phyloP scores from a whole-genome alignment of 2,797 vertebrate genomes.

The Momotus momota region DNA sequence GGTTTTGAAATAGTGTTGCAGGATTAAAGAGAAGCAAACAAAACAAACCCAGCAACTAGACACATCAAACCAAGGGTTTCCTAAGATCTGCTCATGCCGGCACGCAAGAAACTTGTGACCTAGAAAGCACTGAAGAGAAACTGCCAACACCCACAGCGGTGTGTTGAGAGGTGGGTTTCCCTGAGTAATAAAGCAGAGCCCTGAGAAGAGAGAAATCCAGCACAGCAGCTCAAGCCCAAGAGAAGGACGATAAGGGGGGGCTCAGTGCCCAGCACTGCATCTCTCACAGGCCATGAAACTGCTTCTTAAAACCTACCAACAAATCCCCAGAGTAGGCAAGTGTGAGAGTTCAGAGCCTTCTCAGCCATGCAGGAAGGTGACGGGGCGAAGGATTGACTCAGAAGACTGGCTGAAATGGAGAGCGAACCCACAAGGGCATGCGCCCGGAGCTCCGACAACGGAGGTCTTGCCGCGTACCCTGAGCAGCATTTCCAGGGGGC shows the following conservation, averaged over 20 bases:
- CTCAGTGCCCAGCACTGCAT: background rate
- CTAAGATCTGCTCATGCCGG: background rate
- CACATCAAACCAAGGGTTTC: slow-evolving; percentile 53
- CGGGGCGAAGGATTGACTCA: rapidly evolving
- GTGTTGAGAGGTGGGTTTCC: background rate
- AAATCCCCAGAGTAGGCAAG: background rate
- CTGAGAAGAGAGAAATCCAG: background rate
- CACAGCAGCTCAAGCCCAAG: background rate
- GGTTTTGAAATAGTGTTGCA: slow-evolving; percentile 31
- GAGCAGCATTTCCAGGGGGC: background rate
- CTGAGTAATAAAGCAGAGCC: background rate
- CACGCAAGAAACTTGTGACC: background rate
- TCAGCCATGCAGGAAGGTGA: background rate
- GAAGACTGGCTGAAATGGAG: rapidly evolving
- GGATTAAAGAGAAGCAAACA: slow-evolving; percentile 24
- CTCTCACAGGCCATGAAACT: background rate
- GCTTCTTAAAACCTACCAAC: background rate
- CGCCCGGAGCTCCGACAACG: background rate
- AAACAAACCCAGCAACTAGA: slow-evolving; percentile 2
- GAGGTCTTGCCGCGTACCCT: background rate
- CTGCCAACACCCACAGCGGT: background rate
- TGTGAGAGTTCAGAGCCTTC: background rate
- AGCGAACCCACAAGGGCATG: background rate
- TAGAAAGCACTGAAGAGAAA: slow-evolving; percentile 21
- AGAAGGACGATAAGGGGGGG: background rate